Conservation (phyloP, 2,888 invertebrate species). For the Melieria omissa region DNA sequence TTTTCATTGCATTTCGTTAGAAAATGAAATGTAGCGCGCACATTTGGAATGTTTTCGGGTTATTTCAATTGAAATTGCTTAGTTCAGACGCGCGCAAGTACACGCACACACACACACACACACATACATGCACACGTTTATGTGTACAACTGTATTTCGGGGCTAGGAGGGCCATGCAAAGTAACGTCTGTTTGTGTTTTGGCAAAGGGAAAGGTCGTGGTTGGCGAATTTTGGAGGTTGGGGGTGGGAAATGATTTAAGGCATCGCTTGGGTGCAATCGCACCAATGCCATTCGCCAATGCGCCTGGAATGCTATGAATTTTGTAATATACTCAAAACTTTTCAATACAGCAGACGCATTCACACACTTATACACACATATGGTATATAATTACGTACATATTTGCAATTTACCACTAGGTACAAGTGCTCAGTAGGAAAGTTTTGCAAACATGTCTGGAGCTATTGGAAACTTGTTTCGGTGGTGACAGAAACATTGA, state of each 20-base stretch:
- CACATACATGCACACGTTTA: not conserved
- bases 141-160: conserved; percentile 9
- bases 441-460: too few relatives aligned
- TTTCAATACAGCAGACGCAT: not conserved
- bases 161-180: not conserved
- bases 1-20: not conserved
- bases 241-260: too few relatives aligned
- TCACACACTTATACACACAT: too few relatives aligned
- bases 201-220: not conserved
- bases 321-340: conserved; percentile 35
- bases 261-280: conserved; percentile 21
- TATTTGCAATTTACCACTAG: too few relatives aligned
- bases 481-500: too few relatives aligned
- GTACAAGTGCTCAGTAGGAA: too few relatives aligned
- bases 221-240: not conserved
- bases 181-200: not conserved
- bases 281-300: conserved; percentile 21
- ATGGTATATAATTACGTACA: too few relatives aligned
- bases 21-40: conserved; percentile 1
- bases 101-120: not conserved
- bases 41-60: conserved; percentile 41
- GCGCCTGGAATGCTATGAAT: conserved; percentile 28
- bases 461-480: too few relatives aligned
- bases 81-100: conserved; percentile 15
- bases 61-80: conserved; percentile 44